phyloP scores from a whole-genome alignment of 2,888 invertebrate genomes.

The Ophion costatus region DNA sequence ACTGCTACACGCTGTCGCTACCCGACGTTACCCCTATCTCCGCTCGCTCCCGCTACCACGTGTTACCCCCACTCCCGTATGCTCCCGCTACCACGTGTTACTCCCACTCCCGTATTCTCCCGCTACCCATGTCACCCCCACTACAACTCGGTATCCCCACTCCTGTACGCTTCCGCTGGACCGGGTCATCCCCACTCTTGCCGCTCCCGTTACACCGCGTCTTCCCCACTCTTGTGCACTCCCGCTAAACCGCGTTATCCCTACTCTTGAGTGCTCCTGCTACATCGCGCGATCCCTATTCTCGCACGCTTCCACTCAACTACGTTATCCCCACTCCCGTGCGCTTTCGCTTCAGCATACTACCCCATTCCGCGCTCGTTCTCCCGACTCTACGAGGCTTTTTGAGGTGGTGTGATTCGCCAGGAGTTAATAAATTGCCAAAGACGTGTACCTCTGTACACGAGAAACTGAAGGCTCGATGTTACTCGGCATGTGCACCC shows the following conservation, averaged over 20 bases:
- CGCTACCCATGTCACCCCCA: too few relatives aligned
- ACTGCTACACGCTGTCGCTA: not conserved
- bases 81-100: not conserved
- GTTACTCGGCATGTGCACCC: constrained; percentile 24
- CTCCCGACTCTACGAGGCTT: not conserved
- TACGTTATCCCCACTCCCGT: too few relatives aligned
- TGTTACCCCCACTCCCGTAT: not conserved
- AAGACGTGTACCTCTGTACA: not conserved
- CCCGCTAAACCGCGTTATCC: too few relatives aligned
- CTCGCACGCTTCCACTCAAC: not conserved
- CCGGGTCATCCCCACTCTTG: not conserved
- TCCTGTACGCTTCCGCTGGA: not conserved
- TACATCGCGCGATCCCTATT: not conserved
- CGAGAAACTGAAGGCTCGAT: constrained; percentile 13
- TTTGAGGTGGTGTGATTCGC: constrained; percentile 57
- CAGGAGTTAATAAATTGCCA: constrained; percentile 13
- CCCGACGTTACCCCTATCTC: too few relatives aligned
- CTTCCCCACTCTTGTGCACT: too few relatives aligned
- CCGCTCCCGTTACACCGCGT: too few relatives aligned
- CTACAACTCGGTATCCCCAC: not conserved
- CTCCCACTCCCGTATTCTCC: not conserved
- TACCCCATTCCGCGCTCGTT: not conserved
- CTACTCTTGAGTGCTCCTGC: not conserved
- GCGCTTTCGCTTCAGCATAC: not conserved
- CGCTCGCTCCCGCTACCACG: not conserved